These are phyloP conservation scores for Sesamia inferens DNA, from an alignment of 2,888 invertebrate species.

Conservation along the genomic window DNA sequence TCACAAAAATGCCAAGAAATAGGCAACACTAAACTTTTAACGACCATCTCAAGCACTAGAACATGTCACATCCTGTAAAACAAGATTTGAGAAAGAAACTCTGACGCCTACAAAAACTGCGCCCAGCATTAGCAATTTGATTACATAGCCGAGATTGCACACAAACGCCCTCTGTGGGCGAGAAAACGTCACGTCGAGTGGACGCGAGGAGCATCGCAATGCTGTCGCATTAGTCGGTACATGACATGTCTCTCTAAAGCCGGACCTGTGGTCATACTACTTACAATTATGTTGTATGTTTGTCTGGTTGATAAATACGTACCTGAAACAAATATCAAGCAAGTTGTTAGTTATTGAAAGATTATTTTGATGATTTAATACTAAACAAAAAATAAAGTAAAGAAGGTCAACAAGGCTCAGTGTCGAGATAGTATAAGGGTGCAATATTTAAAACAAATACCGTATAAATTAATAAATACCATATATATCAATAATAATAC, in stretches of 20 bases:
- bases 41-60: conserved; percentile 42
- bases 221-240: conserved; percentile 51
- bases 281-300: conserved; percentile 49
- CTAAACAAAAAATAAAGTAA: background rate
- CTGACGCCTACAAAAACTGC: conserved; percentile 66
- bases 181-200: conserved; percentile 76
- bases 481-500: no score
- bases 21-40: conserved; percentile 56
- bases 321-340: conserved; percentile 67
- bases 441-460: no score
- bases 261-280: conserved; percentile 55
- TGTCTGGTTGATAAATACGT: conserved; percentile 59
- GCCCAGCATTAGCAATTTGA: conserved; percentile 75
- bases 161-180: conserved; percentile 75
- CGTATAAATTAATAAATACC: no score
- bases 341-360: conserved; percentile 20
- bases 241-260: conserved; percentile 43
- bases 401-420: no score
- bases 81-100: conserved; percentile 51
- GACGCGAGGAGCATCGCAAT: conserved; percentile 75
- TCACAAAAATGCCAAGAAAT: conserved; percentile 49
- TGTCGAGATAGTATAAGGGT: no score
- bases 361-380: no score
- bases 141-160: conserved; percentile 74
- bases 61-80: conserved; percentile 60